Conservation (phyloP, 2,888 invertebrate genomes). For the Rambutsinella grinnellia region DNA sequence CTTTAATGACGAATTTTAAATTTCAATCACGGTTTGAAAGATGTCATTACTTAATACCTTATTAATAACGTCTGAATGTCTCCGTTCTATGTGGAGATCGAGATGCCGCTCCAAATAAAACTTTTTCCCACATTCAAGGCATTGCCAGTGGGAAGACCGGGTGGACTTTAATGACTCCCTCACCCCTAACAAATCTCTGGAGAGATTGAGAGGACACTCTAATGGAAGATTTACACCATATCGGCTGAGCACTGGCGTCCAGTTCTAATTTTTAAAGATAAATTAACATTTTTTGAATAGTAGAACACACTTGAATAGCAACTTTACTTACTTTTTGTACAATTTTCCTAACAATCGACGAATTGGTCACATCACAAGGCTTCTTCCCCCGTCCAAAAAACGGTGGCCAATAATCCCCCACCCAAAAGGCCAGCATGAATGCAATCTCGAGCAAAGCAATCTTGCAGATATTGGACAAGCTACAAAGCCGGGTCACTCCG, state of each 20-base stretch:
- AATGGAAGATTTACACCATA: conserved; percentile 88
- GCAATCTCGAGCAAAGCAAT: conserved; percentile 63
- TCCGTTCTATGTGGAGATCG: conserved; percentile 90
- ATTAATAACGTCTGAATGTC: conserved; percentile 87
- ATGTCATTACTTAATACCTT: conserved; percentile 73
- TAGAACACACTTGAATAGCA: neutral
- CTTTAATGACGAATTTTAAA: conserved; percentile 5
- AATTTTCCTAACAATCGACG: conserved; percentile 87
- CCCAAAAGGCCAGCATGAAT: conserved; percentile 66
- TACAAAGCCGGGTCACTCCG: conserved; percentile 65
- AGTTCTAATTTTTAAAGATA: too few relatives aligned
- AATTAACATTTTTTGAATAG: neutral
- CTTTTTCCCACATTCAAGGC: conserved; percentile 90
- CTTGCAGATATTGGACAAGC: conserved; percentile 64
- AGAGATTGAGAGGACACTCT: conserved; percentile 91
- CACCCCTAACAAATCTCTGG: conserved; percentile 88
- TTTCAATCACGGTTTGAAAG: neutral
- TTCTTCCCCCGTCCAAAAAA: conserved; percentile 59
- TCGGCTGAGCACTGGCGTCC: conserved; percentile 89
- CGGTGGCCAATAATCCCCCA: conserved; percentile 65
- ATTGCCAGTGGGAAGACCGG: conserved; percentile 90
- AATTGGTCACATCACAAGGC: conserved; percentile 73
- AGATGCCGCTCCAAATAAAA: conserved; percentile 90
- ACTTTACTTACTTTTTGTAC: conserved; percentile 77
- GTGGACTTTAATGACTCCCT: conserved; percentile 90